phyloP scores from a whole-genome alignment of 2,888 invertebrate species.

The Plemyria rubiginata region DNA sequence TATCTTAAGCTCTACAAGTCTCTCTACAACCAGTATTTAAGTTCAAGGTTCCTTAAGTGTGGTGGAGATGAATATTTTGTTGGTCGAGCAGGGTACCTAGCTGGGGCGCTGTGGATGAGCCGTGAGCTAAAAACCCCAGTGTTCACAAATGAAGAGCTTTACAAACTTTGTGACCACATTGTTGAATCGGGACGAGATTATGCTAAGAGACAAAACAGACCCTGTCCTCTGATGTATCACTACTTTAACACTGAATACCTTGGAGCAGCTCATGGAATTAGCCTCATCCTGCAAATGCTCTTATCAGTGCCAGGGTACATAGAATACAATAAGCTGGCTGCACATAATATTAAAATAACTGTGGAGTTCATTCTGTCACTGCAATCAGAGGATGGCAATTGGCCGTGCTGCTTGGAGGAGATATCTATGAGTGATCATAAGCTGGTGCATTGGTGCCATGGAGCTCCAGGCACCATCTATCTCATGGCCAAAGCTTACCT shows the following conservation, averaged over 20 bases:
- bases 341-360: conserved; percentile 85
- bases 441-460: conserved; percentile 96
- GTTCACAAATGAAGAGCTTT: conserved; percentile 76
- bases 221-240: conserved; percentile 90
- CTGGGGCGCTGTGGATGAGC: conserved; percentile 90
- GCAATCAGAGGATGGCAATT: conserved; percentile 90
- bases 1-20: conserved; percentile 70
- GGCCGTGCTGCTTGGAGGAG: conserved; percentile 91
- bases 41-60: conserved; percentile 83
- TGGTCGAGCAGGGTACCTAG: conserved; percentile 93
- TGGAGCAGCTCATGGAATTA: conserved; percentile 87
- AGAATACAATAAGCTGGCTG: conserved; percentile 78
- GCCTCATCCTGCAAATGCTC: conserved; percentile 85
- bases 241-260: conserved; percentile 90
- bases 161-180: conserved; percentile 88
- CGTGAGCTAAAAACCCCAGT: conserved; percentile 79
- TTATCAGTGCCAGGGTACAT: conserved; percentile 82
- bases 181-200: conserved; percentile 90
- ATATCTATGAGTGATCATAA: conserved; percentile 86
- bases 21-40: conserved; percentile 63
- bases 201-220: conserved; percentile 83
- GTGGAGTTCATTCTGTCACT: conserved; percentile 88
- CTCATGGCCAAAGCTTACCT: conserved; percentile 92
- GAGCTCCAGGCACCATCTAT: conserved; percentile 93
- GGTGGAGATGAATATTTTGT: conserved; percentile 94